These are phyloP conservation scores for Halocynthia aurantium DNA, from an alignment of 23 tunicate genomes.

Conservation along the genomic window DNA sequence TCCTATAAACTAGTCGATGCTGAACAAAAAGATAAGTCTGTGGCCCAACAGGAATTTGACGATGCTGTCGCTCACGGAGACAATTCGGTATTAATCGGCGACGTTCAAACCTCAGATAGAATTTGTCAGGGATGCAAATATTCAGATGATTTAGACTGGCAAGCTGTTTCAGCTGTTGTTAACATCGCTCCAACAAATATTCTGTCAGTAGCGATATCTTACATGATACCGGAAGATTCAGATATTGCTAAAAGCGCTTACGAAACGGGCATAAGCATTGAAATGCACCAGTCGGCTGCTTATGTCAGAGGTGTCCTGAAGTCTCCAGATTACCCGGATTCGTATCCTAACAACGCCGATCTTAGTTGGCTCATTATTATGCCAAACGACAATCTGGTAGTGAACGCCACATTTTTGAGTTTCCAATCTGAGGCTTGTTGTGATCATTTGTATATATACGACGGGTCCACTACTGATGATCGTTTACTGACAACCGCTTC, in stretches of 20 bases:
- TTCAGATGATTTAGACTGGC: not conserved
- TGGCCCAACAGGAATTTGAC: conserved; percentile 1
- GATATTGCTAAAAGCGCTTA: not conserved
- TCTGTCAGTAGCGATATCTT: conserved; percentile 8
- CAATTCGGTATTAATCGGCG: conserved; percentile 3
- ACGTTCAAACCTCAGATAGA: not conserved
- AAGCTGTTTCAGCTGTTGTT: conserved; percentile 1
- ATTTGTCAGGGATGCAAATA: not conserved
- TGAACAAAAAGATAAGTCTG: not conserved
- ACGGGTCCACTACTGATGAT: not conserved
- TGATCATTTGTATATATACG: conserved; percentile 22
- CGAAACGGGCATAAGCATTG: not conserved
- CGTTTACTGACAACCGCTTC: not conserved
- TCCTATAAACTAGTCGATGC: not conserved
- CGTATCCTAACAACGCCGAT: conserved; percentile 21
- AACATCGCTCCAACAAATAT: conserved; percentile 8
- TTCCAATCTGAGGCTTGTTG: conserved; percentile 10
- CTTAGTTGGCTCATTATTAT: conserved; percentile 9
- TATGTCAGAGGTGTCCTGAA: not conserved
- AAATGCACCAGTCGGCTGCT: conserved; percentile 2
- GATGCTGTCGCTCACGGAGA: not conserved
- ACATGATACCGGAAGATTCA: conserved; percentile 4
- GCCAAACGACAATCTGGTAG: not conserved
- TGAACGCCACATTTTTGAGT: not conserved
- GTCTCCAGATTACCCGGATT: conserved; percentile 22